Percentiles rank a stretch among this genome's conserved stretches.
phyloP scores from a whole-genome alignment of 2,888 invertebrate genomes.

The Villa cingulata region DNA sequence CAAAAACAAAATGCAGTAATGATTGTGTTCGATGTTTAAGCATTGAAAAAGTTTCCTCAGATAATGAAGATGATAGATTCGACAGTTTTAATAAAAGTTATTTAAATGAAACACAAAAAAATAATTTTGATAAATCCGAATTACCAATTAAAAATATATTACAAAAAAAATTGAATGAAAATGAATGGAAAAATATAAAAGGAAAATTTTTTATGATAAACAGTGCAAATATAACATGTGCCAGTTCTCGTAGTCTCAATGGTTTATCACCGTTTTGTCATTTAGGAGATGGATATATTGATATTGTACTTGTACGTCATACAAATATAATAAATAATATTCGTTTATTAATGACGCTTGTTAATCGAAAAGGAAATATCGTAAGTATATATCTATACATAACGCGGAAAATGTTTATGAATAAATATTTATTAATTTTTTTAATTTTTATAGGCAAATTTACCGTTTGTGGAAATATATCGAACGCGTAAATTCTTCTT shows the following conservation, averaged over 20 bases:
- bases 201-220: constrained; percentile 67
- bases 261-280: constrained; percentile 68
- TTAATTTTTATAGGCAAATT: constrained; percentile 34
- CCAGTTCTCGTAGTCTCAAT: constrained; percentile 56
- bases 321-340: constrained; percentile 59
- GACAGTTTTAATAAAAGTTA: no score
- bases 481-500: constrained; percentile 58
- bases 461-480: constrained; percentile 62
- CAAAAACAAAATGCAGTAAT: neutral
- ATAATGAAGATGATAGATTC: neutral
- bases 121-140: neutral
- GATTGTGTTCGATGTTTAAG: neutral
- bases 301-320: constrained; percentile 59
- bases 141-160: constrained; percentile 2
- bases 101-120: no score
- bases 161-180: constrained; percentile 10
- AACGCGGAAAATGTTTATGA: neutral
- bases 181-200: constrained; percentile 44
- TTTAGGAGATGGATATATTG: constrained; percentile 64
- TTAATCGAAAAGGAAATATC: constrained; percentile 48
- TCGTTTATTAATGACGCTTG: constrained; percentile 49
- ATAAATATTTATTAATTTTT: neutral
- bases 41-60: neutral
- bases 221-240: constrained; percentile 62
- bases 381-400: constrained; percentile 40